A percentile compares a stretch with the other conserved stretches of the same genome.
Conservation (phyloP, 2,113 vertebrate species). For the Trematomus loennbergii region DNA sequence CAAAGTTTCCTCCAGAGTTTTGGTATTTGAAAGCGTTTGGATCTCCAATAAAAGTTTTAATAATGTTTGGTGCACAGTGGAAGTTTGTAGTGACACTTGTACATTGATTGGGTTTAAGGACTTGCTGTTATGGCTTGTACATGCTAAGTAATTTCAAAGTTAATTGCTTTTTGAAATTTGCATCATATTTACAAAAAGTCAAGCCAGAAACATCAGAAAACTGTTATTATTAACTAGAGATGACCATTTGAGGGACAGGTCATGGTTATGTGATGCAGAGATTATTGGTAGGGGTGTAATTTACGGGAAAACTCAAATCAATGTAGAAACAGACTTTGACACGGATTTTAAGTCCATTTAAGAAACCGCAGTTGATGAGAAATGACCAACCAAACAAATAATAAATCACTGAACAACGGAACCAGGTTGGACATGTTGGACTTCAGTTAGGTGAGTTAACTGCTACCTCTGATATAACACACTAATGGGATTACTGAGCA, state of each 20-base stretch:
- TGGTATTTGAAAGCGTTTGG: background rate
- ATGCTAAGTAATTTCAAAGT: background rate
- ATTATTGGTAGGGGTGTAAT: background rate
- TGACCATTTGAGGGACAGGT: too few species aligned
- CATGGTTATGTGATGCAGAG: background rate
- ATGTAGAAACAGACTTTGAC: background rate
- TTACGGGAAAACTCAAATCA: background rate
- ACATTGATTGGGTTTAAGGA: background rate
- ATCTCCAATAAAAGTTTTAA: background rate
- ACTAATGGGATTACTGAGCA: background rate
- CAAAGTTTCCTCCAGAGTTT: too few species aligned
- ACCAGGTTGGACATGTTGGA: background rate
- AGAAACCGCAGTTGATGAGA: background rate
- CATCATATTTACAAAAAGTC: background rate
- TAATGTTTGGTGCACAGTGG: background rate
- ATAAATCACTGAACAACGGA: background rate
- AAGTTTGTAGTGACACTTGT: background rate
- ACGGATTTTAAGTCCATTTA: background rate
- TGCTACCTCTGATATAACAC: constrained; percentile 7
- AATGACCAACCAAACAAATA: background rate
- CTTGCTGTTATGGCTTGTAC: background rate
- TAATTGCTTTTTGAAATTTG: background rate
- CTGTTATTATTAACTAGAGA: background rate
- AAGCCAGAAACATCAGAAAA: too few species aligned
- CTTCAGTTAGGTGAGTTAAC: background rate